Evolutionary conservation across 2,113 vertebrate genomes (phyloP).

Genomic region (Calidris pugnax): DNA sequence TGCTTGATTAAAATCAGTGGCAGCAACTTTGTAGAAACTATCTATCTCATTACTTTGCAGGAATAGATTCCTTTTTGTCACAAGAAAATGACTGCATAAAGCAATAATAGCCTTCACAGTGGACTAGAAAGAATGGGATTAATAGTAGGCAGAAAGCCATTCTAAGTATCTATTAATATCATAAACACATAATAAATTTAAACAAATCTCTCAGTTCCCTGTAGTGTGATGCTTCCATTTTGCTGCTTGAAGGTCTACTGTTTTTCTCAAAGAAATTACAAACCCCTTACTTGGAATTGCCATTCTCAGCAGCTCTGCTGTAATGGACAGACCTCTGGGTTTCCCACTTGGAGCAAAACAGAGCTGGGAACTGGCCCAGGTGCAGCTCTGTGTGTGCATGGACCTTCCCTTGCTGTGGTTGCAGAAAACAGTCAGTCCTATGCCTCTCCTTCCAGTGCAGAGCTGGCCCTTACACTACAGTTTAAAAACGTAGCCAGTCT

Average conservation of each 20-base stretch:
- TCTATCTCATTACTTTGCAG: not conserved
- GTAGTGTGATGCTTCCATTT: not conserved
- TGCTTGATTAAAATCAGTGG: not conserved
- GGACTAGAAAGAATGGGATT: not conserved
- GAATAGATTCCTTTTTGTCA: not conserved
- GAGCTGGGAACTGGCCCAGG: not conserved
- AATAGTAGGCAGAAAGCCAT: not conserved
- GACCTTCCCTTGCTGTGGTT: not conserved
- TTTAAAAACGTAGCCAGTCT: not conserved
- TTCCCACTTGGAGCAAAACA: not conserved
- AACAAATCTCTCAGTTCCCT: not conserved
- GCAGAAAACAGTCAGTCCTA: not conserved
- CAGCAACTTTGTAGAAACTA: not conserved
- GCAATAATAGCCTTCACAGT: not conserved
- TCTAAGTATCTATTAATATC: not conserved
- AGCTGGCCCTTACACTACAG: not conserved
- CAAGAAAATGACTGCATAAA: not conserved
- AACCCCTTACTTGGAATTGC: not conserved
- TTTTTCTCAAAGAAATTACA: not conserved
- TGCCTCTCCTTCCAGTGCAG: not conserved
- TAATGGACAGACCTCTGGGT: not conserved
- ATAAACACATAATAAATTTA: not conserved
- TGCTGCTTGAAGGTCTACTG: not conserved
- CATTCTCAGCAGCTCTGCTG: not conserved
- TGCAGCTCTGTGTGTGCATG: not conserved